Evolutionary conservation across 2,888 invertebrate species (phyloP).

Genomic region (Perithous albicinctus): DNA sequence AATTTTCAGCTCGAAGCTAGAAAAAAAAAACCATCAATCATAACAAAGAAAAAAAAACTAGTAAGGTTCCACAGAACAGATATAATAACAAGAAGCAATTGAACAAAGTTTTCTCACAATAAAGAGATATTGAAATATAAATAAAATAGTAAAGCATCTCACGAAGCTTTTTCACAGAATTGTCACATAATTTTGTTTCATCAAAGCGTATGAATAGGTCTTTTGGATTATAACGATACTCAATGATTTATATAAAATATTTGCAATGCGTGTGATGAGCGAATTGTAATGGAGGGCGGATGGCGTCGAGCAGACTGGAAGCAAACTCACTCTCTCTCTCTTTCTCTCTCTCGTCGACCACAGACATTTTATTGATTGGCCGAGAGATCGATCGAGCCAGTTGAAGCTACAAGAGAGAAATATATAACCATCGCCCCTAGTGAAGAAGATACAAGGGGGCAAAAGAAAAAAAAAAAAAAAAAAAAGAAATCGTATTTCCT

Average conservation of each 20-base stretch:
- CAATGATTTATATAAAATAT: background rate
- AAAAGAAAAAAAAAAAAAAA: background rate
- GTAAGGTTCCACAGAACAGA: too few relatives aligned
- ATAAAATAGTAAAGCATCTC: too few relatives aligned
- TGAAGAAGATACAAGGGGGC: background rate
- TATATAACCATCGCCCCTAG: background rate
- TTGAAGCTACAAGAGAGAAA: background rate
- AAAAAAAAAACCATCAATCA: too few relatives aligned
- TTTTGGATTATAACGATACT: background rate
- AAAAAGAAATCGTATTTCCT: slow-evolving; percentile 8
- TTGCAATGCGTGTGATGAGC: background rate
- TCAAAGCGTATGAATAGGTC: background rate
- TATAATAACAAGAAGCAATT: too few relatives aligned
- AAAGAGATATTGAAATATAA: too few relatives aligned
- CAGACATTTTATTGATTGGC: slow-evolving; percentile 62
- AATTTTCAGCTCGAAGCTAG: too few relatives aligned
- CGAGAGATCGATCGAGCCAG: slow-evolving; percentile 61
- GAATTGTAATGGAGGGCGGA: slow-evolving; percentile 45
- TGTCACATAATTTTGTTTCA: too few relatives aligned
- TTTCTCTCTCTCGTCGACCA: slow-evolving; percentile 6
- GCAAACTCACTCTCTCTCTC: too few relatives aligned
- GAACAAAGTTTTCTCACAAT: too few relatives aligned
- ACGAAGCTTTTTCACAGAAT: too few relatives aligned
- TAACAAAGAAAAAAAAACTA: too few relatives aligned
- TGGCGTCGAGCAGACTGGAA: slow-evolving; percentile 61